Evolutionary conservation across 2,797 vertebrate genomes (phyloP).

Genomic region (Pseudopleuronectes americanus): DNA sequence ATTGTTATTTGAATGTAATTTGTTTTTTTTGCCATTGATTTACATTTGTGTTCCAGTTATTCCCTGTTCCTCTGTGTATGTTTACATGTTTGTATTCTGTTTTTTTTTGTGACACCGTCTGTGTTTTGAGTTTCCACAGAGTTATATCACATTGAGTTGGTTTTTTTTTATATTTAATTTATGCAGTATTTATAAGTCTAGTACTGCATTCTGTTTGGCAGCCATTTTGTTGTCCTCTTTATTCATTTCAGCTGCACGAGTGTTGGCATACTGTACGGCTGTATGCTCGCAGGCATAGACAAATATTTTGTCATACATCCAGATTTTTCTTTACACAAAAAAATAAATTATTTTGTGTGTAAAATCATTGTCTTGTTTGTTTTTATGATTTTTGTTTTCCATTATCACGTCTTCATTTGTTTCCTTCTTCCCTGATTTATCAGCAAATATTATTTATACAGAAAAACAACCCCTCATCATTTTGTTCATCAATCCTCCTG

Average conservation of each 20-base stretch:
- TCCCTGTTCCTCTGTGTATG: constrained; percentile 71
- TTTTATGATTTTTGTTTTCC: constrained; percentile 73
- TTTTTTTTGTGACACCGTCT: constrained; percentile 65
- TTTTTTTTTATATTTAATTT: constrained; percentile 61
- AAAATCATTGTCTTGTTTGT: constrained; percentile 83
- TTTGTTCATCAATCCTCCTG: constrained; percentile 32
- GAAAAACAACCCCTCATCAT: constrained; percentile 2
- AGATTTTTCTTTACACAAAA: constrained; percentile 72
- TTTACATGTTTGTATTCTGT: constrained; percentile 78
- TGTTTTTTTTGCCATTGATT: constrained; percentile 69
- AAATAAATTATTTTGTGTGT: constrained; percentile 86
- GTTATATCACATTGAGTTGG: constrained; percentile 61
- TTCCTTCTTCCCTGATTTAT: constrained; percentile 22
- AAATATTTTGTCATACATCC: constrained; percentile 73
- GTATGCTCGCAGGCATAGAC: constrained; percentile 63
- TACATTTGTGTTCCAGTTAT: constrained; percentile 62
- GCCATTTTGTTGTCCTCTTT: constrained; percentile 75
- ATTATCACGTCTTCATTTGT: constrained; percentile 59
- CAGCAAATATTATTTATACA: background rate
- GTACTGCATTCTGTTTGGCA: constrained; percentile 71
- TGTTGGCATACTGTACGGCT: constrained; percentile 62
- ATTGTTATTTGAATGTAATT: constrained; percentile 76
- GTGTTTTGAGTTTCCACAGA: constrained; percentile 55
- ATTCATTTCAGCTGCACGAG: constrained; percentile 68
- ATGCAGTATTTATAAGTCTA: constrained; percentile 72